Conservation (phyloP, 2,888 invertebrate genomes). For the Dryococelus australis region DNA sequence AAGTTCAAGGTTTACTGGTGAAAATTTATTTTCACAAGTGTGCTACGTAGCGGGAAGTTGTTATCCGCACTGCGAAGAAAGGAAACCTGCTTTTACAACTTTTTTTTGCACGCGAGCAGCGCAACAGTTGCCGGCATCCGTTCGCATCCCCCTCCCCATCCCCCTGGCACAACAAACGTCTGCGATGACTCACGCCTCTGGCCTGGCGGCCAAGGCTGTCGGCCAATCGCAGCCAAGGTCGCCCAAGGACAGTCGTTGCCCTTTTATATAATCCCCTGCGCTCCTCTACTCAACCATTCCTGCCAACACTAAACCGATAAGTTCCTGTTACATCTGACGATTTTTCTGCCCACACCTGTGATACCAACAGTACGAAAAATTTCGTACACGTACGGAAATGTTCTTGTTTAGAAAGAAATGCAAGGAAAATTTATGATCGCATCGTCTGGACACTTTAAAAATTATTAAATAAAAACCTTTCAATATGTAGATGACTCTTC, state of each 20-base stretch:
- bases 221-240: slow-evolving; percentile 10
- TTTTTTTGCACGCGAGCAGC: neutral
- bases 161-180: neutral
- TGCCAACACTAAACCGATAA: neutral
- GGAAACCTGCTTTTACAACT: neutral
- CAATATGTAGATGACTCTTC: too few relatives aligned
- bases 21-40: neutral
- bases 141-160: neutral
- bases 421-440: too few relatives aligned
- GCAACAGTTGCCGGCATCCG: neutral
- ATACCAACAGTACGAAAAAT: too few relatives aligned
- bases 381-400: too few relatives aligned
- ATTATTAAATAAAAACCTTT: too few relatives aligned
- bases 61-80: neutral
- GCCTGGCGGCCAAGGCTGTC: neutral
- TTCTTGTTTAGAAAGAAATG: too few relatives aligned
- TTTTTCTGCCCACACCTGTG: too few relatives aligned
- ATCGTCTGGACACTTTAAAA: too few relatives aligned
- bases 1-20: too few relatives aligned
- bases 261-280: neutral
- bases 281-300: neutral
- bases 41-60: neutral
- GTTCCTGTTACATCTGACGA: neutral
- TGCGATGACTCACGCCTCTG: neutral
- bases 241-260: slow-evolving; percentile 11